These are phyloP conservation scores for Axea sp. DNA, from an alignment of 2,888 invertebrate species.

Conservation along the genomic window DNA sequence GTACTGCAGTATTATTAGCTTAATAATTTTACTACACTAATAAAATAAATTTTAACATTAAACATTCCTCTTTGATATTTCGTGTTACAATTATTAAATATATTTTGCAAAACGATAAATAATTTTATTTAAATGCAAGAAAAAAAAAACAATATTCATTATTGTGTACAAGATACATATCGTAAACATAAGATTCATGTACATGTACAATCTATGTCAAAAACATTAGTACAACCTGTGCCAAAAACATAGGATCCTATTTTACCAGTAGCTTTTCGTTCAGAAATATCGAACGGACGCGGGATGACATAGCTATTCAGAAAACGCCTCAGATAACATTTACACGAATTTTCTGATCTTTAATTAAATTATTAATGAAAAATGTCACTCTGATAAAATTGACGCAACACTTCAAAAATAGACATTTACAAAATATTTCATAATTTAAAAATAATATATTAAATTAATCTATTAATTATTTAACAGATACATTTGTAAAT, in stretches of 20 bases:
- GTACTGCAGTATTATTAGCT: too few relatives aligned
- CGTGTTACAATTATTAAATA: too few relatives aligned
- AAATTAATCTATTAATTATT: too few relatives aligned
- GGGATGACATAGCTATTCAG: slow-evolving; percentile 69
- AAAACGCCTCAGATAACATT: slow-evolving; percentile 50
- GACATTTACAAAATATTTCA: too few relatives aligned
- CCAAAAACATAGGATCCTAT: slow-evolving; percentile 68
- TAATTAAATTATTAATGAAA: slow-evolving; percentile 12
- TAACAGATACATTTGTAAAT: too few relatives aligned
- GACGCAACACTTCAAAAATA: neutral
- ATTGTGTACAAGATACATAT: slow-evolving; percentile 40
- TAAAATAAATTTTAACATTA: too few relatives aligned
- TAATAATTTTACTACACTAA: too few relatives aligned
- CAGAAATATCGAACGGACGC: slow-evolving; percentile 72
- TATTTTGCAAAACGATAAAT: too few relatives aligned
- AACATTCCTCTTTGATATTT: too few relatives aligned
- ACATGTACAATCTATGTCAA: slow-evolving; percentile 34
- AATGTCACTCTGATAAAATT: neutral
- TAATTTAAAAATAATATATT: too few relatives aligned
- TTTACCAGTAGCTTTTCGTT: slow-evolving; percentile 71
- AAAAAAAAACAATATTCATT: too few relatives aligned
- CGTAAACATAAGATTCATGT: slow-evolving; percentile 30
- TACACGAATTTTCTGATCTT: slow-evolving; percentile 15
- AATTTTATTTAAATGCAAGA: too few relatives aligned
- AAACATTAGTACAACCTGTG: slow-evolving; percentile 63